These are phyloP conservation scores for Corydoras maculifer DNA, from an alignment of 2,113 vertebrate genomes.

Conservation along the genomic window DNA sequence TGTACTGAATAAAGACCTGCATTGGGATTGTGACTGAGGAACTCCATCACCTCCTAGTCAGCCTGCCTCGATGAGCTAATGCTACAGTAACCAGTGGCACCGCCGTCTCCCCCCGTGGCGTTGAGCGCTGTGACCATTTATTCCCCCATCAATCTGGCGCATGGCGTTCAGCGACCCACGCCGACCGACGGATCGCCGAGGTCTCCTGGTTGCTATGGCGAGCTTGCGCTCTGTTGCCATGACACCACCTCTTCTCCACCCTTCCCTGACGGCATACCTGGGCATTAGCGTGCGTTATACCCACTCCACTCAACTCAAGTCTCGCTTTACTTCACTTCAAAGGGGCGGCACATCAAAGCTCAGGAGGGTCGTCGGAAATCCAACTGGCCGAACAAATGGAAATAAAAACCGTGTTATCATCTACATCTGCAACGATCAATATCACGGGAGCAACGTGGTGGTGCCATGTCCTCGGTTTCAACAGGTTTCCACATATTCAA, in stretches of 20 bases:
- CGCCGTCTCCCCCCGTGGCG: no score
- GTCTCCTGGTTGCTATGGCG: conserved; percentile 23
- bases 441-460: background rate
- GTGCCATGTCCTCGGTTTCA: no score
- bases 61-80: no score
- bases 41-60: no score
- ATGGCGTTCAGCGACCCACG: conserved; percentile 11
- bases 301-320: conserved; percentile 18
- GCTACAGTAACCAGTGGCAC: no score
- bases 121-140: background rate
- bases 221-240: conserved; percentile 27
- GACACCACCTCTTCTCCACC: conserved; percentile 11
- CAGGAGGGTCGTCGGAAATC: conserved; percentile 47
- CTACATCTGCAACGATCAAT: background rate
- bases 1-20: no score
- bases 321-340: conserved; percentile 57
- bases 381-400: conserved; percentile 48
- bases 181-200: background rate
- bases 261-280: conserved; percentile 26
- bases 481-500: no score
- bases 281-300: conserved; percentile 1
- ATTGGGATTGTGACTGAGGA: no score
- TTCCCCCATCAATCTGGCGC: background rate
- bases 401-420: background rate
- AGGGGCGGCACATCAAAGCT: conserved; percentile 58